phyloP scores from a whole-genome alignment of 2,113 vertebrate species.

The Alouatta palliata region DNA sequence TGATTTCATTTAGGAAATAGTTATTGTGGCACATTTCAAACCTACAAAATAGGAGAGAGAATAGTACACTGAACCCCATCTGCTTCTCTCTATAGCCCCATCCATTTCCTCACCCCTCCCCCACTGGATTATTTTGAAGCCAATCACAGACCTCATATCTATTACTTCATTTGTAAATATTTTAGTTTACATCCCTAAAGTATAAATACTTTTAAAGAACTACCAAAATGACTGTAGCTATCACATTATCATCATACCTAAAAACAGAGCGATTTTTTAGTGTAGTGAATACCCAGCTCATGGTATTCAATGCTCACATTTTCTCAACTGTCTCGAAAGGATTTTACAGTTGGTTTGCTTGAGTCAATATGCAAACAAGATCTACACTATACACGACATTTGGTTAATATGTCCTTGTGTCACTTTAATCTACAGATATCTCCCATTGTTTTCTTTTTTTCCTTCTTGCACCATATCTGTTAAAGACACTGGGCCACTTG shows the following conservation, averaged over 20 bases:
- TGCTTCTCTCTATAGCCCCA: neutral
- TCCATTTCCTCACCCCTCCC: neutral
- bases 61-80: neutral
- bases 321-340: neutral
- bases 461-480: neutral
- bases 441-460: neutral
- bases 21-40: neutral
- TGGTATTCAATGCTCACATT: neutral
- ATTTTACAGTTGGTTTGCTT: conserved; percentile 37
- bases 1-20: neutral
- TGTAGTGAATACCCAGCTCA: neutral
- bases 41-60: neutral
- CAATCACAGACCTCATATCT: neutral
- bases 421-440: neutral
- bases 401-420: neutral
- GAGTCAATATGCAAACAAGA: neutral
- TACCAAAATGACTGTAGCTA: neutral
- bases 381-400: neutral
- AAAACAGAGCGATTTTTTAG: neutral
- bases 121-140: neutral
- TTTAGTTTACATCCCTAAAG: neutral
- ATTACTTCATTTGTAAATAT: neutral
- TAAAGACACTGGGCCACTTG: neutral
- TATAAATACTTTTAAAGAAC: neutral
- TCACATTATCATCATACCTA: neutral